Base-by-base conservation (phyloP, 2,888 invertebrate species). In the Caenorhabditis sinica region DNA sequence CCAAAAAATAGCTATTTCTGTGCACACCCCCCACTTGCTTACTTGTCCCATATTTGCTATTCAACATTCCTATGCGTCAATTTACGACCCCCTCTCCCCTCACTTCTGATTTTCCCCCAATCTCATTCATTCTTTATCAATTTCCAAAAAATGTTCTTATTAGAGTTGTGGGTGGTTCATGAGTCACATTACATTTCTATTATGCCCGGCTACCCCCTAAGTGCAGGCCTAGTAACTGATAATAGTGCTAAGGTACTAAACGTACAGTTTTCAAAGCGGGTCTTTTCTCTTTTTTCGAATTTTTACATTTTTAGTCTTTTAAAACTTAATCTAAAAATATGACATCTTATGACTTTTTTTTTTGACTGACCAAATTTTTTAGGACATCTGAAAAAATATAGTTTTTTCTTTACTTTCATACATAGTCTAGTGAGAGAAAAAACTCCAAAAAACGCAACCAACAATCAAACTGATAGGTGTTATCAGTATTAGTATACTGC, bases 21-120 rank as follows among this genome's bases (percentile, higher is more conserved):
- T 20, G 20, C 20, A 20, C 20, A 5, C 60, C 30, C 33, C 53
- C 23, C 11, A 20, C 20, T 23, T 36, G 36, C 53, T 6, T 4
- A 20, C 20, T 23, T 36, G 36, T n/a, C 36, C 61, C 20, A 36
- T 61, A 40, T 61, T 61, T 61, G 61, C 61, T 40, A 36, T 40
- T 40, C 36, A 61, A 20, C 33, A 61, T 51, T 20, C 17, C 25
- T n/a, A 73, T 73, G n/a, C 73, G 63, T 63, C 40, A 51, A 25
- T 73, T 73, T 73, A 73, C 53, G 73, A 73, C 61, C 30, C 56
- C 28, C 17, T 17, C 17, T 28, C 13, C 40, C 40, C 4, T 30
- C 30, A 15, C 15, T 30, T 49, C 8, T 49, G 36, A 40, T 36
- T 28, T 36, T 40, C 2, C 33, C 30, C 30, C 28, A n/a, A n/a